These are phyloP conservation scores for Drosophila pegasa DNA, from an alignment of 2,888 invertebrate species.

Conservation along the genomic window DNA sequence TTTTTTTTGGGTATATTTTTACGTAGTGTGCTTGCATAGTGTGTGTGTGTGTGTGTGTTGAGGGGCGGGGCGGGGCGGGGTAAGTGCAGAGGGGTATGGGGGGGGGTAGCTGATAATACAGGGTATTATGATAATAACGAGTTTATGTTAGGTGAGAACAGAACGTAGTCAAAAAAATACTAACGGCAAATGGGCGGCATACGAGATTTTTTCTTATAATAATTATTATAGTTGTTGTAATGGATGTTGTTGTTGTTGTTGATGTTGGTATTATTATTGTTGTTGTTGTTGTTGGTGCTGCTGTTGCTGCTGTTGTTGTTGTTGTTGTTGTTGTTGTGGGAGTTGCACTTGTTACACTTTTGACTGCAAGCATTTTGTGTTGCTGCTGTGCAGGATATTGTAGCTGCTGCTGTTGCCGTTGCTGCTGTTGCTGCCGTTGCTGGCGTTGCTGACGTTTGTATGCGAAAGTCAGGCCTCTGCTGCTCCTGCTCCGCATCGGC, in stretches of 20 bases:
- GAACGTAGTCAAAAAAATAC: slow-evolving; percentile 72
- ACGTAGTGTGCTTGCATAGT: slow-evolving; percentile 7
- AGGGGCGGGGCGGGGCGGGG: background rate
- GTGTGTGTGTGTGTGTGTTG: slow-evolving; percentile 10
- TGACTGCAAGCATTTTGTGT: slow-evolving; percentile 56
- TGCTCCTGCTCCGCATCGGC: slow-evolving; percentile 13
- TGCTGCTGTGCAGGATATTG: slow-evolving; percentile 27
- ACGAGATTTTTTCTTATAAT: slow-evolving; percentile 85
- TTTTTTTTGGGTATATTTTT: background rate
- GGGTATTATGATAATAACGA: slow-evolving; percentile 39
- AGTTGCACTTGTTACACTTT: slow-evolving; percentile 83
- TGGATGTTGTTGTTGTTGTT: slow-evolving; percentile 81
- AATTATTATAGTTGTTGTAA: slow-evolving; percentile 84
- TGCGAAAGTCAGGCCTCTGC: slow-evolving; percentile 36
- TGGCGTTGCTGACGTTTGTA: slow-evolving; percentile 24
- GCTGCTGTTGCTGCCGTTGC: slow-evolving; percentile 21
- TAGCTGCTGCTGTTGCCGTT: slow-evolving; percentile 30
- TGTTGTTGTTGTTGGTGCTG: slow-evolving; percentile 47
- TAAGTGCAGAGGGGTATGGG: slow-evolving; percentile 1
- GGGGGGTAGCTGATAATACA: slow-evolving; percentile 6
- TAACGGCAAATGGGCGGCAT: slow-evolving; percentile 85
- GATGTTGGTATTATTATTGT: slow-evolving; percentile 38
- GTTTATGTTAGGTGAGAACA: slow-evolving; percentile 40
- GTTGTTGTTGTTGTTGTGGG: slow-evolving; percentile 75
- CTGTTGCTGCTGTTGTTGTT: slow-evolving; percentile 56